These are phyloP conservation scores for Xanthorhoe spadicearia DNA, from an alignment of 2,888 invertebrate genomes.

Conservation along the genomic window DNA sequence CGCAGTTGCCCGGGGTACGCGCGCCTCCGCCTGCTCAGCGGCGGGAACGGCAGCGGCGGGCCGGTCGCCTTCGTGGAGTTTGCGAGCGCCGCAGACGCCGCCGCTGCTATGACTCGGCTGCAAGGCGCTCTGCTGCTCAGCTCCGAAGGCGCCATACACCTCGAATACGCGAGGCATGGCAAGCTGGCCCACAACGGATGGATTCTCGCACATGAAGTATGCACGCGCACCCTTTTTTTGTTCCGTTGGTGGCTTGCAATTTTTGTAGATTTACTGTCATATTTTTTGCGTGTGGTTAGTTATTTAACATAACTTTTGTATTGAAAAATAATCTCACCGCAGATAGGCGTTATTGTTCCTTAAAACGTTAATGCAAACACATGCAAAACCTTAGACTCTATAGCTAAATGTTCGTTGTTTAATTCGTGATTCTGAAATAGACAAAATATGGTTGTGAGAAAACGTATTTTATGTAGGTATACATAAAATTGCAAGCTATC, in stretches of 20 bases:
- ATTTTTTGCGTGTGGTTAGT: too few species aligned
- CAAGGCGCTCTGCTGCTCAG: constrained; percentile 98
- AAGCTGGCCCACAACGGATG: constrained; percentile 94
- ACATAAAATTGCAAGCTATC: constrained; percentile 16
- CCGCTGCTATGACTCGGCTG: constrained; percentile 95
- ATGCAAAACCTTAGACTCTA: too few species aligned
- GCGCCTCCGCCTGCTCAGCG: constrained; percentile 97
- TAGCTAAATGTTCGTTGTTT: too few species aligned
- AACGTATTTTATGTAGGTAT: too few species aligned
- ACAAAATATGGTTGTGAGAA: background rate
- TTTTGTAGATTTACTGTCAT: background rate
- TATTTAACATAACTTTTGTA: too few species aligned
- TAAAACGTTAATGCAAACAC: too few species aligned
- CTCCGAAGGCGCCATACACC: constrained; percentile 98
- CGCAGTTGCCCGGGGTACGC: constrained; percentile 99
- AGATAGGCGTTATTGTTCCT: too few species aligned
- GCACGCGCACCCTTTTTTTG: constrained; percentile 68
- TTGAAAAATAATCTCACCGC: too few species aligned
- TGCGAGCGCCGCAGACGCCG: constrained; percentile 95
- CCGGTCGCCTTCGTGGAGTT: constrained; percentile 99
- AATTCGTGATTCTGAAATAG: too few species aligned
- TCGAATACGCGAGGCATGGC: constrained; percentile 97
- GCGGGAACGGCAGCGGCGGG: constrained; percentile 85
- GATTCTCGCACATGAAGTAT: constrained; percentile 84
- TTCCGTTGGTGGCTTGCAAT: constrained; percentile 15